These are phyloP conservation scores for Mastigias papua DNA, from an alignment of 30 jellyfish, hydroid and myxozoan species.

Conservation along the genomic window DNA sequence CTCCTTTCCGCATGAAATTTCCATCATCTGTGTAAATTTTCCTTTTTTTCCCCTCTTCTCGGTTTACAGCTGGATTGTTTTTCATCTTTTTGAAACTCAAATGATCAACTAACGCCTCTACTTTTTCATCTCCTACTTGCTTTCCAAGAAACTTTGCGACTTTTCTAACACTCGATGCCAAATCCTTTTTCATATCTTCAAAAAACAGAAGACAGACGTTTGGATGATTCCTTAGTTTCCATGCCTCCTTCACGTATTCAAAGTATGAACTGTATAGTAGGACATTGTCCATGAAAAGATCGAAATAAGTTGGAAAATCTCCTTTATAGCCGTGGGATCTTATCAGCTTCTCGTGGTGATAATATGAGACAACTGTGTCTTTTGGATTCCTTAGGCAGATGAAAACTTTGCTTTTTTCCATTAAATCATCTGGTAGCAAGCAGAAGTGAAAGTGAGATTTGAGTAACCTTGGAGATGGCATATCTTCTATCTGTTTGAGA, in stretches of 20 bases:
- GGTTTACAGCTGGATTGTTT: background rate
- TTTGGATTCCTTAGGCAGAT: constrained; percentile 26
- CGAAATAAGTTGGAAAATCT: constrained; percentile 8
- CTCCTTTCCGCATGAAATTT: constrained; percentile 34
- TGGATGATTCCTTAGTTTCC: constrained; percentile 57
- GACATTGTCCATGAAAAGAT: constrained; percentile 45
- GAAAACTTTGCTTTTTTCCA: constrained; percentile 11
- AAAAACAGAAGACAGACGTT: constrained; percentile 25
- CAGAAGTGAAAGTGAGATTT: background rate
- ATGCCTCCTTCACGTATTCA: constrained; percentile 43
- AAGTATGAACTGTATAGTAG: constrained; percentile 32
- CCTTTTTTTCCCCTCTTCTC: background rate
- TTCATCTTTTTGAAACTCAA: background rate
- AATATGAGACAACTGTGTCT: constrained; percentile 21
- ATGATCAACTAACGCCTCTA: background rate
- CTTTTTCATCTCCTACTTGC: background rate
- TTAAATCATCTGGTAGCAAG: background rate
- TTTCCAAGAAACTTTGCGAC: constrained; percentile 12
- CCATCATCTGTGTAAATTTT: background rate
- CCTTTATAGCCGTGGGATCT: constrained; percentile 4
- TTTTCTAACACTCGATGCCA: constrained; percentile 22
- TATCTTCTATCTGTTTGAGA: background rate
- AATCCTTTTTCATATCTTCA: constrained; percentile 48
- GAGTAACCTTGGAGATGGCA: background rate
- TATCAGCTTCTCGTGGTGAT: constrained; percentile 10